Base-by-base conservation (phyloP, 2,888 invertebrate species). In the Iphiclides podalirius region DNA sequence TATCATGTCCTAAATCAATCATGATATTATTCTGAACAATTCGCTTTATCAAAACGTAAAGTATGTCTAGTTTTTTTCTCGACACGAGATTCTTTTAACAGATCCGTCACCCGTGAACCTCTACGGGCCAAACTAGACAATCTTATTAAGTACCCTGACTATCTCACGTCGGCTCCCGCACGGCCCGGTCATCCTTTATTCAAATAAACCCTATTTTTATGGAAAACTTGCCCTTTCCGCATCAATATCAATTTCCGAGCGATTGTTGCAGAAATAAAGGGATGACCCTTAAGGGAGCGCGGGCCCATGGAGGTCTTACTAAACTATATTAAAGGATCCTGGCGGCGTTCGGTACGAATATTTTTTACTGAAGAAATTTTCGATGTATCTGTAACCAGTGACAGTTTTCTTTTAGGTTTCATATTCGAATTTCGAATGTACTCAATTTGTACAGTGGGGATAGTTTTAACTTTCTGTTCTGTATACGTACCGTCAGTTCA, bases 141-240 rank as follows among this genome's bases (percentile, higher is more conserved):
- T 81, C 77, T 84, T 80, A 81, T 85, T 82, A 81, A 82, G 75
- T 75, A 79, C 57, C 75, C 70, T 60, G 67, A 65, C 73, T 71
- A 73, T 74, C 71, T 63, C 75, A 70, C 75, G 80, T 82, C 85
- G 75, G 74, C 63, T 66, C 76, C 72, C 74, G 63, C 67, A 61
- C 76, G 72, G 70, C 58, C 74, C 77, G 76, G 76, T 74, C 81
- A 87, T 88, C 87, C 85, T 83, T 88, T 88, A 88, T 88, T 88
- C 85, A 88, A 88, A 88, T 88, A 87, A 86, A 87, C 87, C 87
- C 87, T 87, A 87, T 87, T 88, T 88, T 88, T 87, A 88, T 88
- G 87, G 86, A 88, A 86, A 87, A 82, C 76, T 73, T 83, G 84
- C 85, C 86, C 85, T 85, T 81, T 86, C 79, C 83, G 81, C 87